Conservation (phyloP, 37 sponge, comb jelly and placozoan species). For the Mnemiopsis leidyi region DNA sequence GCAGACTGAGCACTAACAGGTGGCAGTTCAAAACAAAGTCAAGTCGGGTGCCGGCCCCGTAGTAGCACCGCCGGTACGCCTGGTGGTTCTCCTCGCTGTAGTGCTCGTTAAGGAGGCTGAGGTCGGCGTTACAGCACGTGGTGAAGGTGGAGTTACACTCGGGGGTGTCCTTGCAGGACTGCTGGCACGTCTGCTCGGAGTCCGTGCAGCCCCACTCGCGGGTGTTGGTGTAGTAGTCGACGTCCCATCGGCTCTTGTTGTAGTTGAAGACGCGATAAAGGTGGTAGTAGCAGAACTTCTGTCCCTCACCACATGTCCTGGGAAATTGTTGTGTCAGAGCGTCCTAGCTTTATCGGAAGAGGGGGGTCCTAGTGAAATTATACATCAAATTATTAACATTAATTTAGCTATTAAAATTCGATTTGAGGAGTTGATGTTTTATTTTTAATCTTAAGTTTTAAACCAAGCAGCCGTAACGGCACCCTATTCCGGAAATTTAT, state of each 20-base stretch:
- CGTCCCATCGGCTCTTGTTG: background rate
- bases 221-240: background rate
- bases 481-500: too few relatives aligned
- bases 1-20: background rate
- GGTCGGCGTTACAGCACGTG: background rate
- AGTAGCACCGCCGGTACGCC: background rate
- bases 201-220: slow-evolving; percentile 30
- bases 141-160: background rate
- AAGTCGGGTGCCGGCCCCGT: background rate
- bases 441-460: too few relatives aligned
- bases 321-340: too few relatives aligned
- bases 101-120: background rate
- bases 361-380: too few relatives aligned
- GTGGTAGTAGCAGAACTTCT: background rate
- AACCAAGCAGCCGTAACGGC: too few relatives aligned
- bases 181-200: background rate
- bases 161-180: background rate
- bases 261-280: background rate
- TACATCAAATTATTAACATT: too few relatives aligned
- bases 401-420: too few relatives aligned
- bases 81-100: background rate
- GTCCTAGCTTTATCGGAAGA: too few relatives aligned
- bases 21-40: background rate
- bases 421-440: too few relatives aligned
- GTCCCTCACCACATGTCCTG: too few relatives aligned